Base-by-base conservation (phyloP, 2,113 vertebrate genomes). In the Parus major region DNA sequence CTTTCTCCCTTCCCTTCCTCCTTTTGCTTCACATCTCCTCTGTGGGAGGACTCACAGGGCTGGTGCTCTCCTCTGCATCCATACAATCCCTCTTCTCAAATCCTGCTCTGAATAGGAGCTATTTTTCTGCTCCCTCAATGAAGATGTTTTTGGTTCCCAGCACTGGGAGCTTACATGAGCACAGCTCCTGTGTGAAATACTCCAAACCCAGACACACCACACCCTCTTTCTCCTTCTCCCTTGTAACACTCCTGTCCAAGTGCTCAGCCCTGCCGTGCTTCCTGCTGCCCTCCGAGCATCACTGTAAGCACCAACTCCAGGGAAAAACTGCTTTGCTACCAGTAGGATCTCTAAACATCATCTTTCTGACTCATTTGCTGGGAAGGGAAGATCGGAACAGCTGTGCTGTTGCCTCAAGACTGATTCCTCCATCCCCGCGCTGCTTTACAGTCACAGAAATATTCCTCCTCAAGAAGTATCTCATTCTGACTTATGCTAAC, bases 361-460 rank as follows among this genome's bases (percentile, higher is more conserved):
- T 84, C 82, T 52, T 77, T 79, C 60, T 49, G 80, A 91, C 69
- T 97, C 93, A 94, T 80, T 79, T 49, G 75, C 69, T 56, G 66
- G 64, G 83, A 82, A 84, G 56, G 23, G 66, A 86, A 76, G 73
- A 77, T 64, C 90, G 80, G 90, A 95, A 93, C 90, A 94, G 81
- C 69, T 93, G 93, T 72, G 86, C 78, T 87, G 61, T 36, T 33
- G 16, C 81, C 81, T 89, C 3, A 0, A 73, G 72, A 76, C 23
- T 7, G 27, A 92, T 66, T 91, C 80, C 84, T 90, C 77, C 90
- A 31, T 57, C 52, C 27, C 44, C 2, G 0, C 4, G 1, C 33
- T 17, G 44, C 31, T 76, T 92, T 61, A 50, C 59, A 78, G 61
- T 6, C 85, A 92, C 41, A 91, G 68, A 85, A 86, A 73, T 8